Percentiles rank a stretch among this genome's conserved stretches.
Evolutionary conservation across 2,888 invertebrate species (phyloP).

Genomic region (Hydroisotoma schaefferi): DNA sequence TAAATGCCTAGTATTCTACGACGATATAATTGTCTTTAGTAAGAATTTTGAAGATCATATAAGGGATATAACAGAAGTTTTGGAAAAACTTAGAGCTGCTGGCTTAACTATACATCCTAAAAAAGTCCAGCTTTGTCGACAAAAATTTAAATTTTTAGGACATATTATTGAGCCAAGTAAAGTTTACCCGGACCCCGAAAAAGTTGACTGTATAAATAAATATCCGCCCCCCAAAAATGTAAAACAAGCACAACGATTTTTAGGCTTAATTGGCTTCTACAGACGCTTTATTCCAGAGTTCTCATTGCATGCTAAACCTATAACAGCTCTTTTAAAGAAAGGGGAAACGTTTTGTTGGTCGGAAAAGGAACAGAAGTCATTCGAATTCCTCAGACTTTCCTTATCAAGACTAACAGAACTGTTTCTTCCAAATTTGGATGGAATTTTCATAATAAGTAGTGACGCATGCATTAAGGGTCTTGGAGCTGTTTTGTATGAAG

Average conservation of each 20-base stretch:
- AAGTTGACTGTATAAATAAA: slow-evolving; percentile 36
- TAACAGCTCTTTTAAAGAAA: slow-evolving; percentile 24
- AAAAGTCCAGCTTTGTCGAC: slow-evolving; percentile 39
- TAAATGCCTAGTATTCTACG: slow-evolving; percentile 49
- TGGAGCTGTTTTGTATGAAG: slow-evolving; percentile 1
- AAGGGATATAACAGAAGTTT: slow-evolving; percentile 24
- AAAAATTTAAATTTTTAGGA: slow-evolving; percentile 50
- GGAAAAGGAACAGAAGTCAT: slow-evolving; percentile 16
- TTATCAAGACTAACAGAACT: slow-evolving; percentile 37
- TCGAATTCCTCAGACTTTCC: slow-evolving; percentile 10
- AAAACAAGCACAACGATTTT: slow-evolving; percentile 22
- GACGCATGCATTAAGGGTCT: not conserved
- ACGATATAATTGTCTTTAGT: slow-evolving; percentile 48
- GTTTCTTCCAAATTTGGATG: slow-evolving; percentile 20
- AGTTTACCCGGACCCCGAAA: slow-evolving; percentile 51
- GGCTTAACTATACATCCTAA: slow-evolving; percentile 45
- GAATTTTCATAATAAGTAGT: not conserved
- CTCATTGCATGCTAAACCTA: slow-evolving; percentile 21
- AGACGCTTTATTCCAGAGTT: slow-evolving; percentile 27
- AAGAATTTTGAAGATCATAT: slow-evolving; percentile 34
- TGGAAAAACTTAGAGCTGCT: slow-evolving; percentile 14
- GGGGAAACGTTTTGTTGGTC: slow-evolving; percentile 21
- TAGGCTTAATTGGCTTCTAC: slow-evolving; percentile 36
- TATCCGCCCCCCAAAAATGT: slow-evolving; percentile 27
- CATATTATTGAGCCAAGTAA: slow-evolving; percentile 50